Evolutionary conservation across 2,888 invertebrate genomes (phyloP).

Genomic region (Eupeodes latifasciatus): DNA sequence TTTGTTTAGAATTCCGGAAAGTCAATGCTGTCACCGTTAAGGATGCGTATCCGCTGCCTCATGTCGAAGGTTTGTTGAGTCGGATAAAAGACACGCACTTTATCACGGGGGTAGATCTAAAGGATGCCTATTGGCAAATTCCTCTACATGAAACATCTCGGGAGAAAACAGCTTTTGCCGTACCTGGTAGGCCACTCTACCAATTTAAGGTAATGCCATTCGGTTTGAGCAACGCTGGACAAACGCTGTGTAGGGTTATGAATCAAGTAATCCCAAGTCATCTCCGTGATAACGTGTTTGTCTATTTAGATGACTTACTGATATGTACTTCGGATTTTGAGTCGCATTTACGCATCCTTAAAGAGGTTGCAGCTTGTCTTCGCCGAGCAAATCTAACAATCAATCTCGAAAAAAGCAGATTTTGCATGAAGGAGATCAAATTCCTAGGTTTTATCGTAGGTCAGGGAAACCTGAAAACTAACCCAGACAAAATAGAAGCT

Average conservation of each 20-base stretch:
- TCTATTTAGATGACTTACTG: neutral
- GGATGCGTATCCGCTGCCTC: too few relatives aligned
- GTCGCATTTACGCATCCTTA: neutral
- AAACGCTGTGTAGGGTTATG: neutral
- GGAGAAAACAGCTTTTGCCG: neutral
- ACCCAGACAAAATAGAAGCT: neutral
- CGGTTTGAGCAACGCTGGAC: neutral
- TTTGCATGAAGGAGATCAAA: neutral
- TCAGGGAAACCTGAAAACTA: conserved; percentile 20
- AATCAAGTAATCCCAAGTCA: neutral
- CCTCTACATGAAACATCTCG: neutral
- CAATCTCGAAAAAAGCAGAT: neutral
- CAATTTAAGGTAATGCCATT: neutral
- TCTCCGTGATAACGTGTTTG: neutral
- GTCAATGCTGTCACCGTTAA: too few relatives aligned
- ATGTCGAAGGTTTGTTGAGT: neutral
- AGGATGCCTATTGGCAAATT: neutral
- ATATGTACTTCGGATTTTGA: neutral
- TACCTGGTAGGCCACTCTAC: neutral
- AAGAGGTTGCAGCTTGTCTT: neutral
- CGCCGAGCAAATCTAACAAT: neutral
- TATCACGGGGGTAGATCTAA: neutral
- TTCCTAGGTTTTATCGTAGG: conserved; percentile 17
- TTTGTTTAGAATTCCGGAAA: too few relatives aligned
- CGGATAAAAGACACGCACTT: neutral